Evolutionary conservation across 1,140 invertebrate species (phyloP).

Genomic region (Triops cancriformis): DNA sequence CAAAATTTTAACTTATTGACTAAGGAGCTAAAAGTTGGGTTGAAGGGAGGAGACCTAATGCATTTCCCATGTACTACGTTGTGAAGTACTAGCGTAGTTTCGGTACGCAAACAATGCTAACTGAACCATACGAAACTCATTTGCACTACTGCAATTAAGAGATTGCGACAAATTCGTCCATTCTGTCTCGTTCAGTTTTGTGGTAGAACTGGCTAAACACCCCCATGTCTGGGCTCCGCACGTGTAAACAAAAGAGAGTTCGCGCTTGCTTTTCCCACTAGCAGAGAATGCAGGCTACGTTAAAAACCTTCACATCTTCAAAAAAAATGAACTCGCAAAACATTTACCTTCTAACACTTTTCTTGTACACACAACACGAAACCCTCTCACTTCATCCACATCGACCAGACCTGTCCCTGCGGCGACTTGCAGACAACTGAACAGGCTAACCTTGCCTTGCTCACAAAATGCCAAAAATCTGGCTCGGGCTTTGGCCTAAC

Average conservation of each 20-base stretch:
- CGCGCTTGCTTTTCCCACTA: too few relatives aligned
- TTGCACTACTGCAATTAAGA: background rate
- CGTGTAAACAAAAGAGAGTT: background rate
- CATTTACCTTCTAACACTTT: background rate
- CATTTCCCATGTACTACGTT: background rate
- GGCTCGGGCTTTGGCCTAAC: constrained; percentile 2
- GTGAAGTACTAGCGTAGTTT: background rate
- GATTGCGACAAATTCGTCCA: background rate
- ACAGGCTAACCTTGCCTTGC: background rate
- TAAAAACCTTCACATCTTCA: background rate
- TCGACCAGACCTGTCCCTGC: background rate
- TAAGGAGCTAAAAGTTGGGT: background rate
- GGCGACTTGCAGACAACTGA: background rate
- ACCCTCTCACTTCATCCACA: background rate
- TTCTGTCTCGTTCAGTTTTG: background rate
- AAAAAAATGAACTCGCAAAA: background rate
- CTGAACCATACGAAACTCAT: background rate
- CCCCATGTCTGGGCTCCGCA: background rate
- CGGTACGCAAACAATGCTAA: background rate
- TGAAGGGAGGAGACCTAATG: too few relatives aligned
- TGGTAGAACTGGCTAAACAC: background rate
- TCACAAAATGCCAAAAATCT: constrained; percentile 10
- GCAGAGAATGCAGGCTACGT: too few relatives aligned
- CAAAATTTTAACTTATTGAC: background rate
- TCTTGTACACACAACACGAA: background rate